Base-by-base conservation (phyloP, 1,140 invertebrate species). In the Cherax destructor region DNA sequence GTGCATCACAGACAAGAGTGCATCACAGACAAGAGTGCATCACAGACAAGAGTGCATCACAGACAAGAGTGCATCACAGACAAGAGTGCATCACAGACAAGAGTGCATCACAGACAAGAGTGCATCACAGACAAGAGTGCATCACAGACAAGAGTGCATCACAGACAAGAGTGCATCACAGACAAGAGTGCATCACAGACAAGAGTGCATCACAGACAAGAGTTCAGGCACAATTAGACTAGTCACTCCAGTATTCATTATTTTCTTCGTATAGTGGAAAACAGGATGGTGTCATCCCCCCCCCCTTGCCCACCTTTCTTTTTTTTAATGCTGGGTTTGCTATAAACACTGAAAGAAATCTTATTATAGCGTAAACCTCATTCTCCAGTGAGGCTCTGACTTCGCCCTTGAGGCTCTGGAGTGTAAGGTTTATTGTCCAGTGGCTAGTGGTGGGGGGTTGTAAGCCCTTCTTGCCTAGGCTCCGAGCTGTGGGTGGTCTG, bases 401-500 rank as follows among this genome's bases (percentile, higher is more conserved):
- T 90, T 10, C 6, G 24, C 30, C 72, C 69, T 16, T 30, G 41
- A 11, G 13, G 56, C 16, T n/a, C 10, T 18, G 3, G 24, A 5
- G 69, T 21, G 13, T 77, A 84, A 90, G 88, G 81, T 11, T 30
- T 18, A 24, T 49, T 77, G 52, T 56, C 56, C 59, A 16, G 52
- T 69, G 61, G 30, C 30, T 49, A 24, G 10, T 6, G 13, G 9
- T 21, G 52, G n/a, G 21, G 59, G 5, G 72, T 47, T 65, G 76
- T 30, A n/a, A 49, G 24, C 65, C 80, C 88, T 24, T 78, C n/a
- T 77, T 30, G 7, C 81, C n/a, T 4, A 18, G n/a, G 1, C 80
- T 24, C 69, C 78, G 83, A 90, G 83, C 88, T 90, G 69, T 90
- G 88, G 88, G 88, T 90, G 88, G 88, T 78, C 88, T 90, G 88